Base-by-base conservation (phyloP, 1,140 invertebrate genomes). In the Drosophila mojavensis region DNA sequence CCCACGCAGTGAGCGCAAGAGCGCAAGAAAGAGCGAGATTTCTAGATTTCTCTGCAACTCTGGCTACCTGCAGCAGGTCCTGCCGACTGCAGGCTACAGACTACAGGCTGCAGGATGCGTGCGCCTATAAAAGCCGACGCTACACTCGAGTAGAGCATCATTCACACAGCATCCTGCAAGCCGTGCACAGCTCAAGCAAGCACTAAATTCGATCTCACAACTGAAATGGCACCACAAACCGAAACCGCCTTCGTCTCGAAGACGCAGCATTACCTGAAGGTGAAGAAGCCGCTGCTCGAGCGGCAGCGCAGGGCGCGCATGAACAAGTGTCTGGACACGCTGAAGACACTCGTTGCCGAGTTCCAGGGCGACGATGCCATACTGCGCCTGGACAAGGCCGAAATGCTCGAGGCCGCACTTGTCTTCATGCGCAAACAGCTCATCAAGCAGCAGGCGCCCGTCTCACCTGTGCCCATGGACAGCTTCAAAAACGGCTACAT, bases 241-340 rank as follows among this genome's bases (percentile, higher is more conserved):
- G 53, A 73, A 76, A 71, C 72, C 45, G 28, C 62, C 13, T 84
- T 79, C 81, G 84, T 90, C 13, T 97, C 97, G 72, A 95, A 97
- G 90, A 98, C 97, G 72, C 97, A 97, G 93, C 97, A 97, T 90
- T 98, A 98, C 93, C 94, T 97, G 93, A 98, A 97, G 95, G 96
- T 98, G 86, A 97, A 97, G 96, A 99, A 99, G 93, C 98, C 98
- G 76, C 96, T 99, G 94, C 94, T 99, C 91, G 98, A 99, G 93
- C 96, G 98, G 79, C 97, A 98, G 93, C 94, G 98, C 62, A 94
- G 98, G 72, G 98, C 98, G 56, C 94, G 98, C 79, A 99, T 99
- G 93, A 99, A 99, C 93, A 96, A 96, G 63, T 98, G 97, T 92
- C 94, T 99, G 81, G 97, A 98, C 92, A 97, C 98, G 90, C 94